Percentiles rank a stretch among this genome's conserved stretches.
Evolutionary conservation across 2,888 invertebrate genomes (phyloP).

Genomic region (Melieria omissa): DNA sequence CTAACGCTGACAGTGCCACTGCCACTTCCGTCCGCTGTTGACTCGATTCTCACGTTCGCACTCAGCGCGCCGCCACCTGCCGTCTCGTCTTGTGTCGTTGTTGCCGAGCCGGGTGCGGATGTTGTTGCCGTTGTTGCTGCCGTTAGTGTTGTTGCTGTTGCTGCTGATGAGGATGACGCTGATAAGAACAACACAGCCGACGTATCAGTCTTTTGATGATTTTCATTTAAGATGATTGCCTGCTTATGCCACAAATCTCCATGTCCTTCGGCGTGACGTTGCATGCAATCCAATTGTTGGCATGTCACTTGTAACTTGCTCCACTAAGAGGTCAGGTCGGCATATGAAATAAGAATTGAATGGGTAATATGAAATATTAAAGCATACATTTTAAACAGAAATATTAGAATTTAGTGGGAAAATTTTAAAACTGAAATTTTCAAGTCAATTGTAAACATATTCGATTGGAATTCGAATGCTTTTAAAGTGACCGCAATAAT

Average conservation of each 20-base stretch:
- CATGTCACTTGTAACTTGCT: constrained; percentile 65
- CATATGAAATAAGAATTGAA: no score
- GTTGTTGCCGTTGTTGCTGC: constrained; percentile 37
- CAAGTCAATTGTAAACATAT: no score
- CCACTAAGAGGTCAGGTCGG: constrained; percentile 55
- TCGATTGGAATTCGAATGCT: no score
- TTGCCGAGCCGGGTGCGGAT: constrained; percentile 8
- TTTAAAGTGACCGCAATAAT: no score
- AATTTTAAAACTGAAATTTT: no score
- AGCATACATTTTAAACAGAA: no score
- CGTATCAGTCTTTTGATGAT: constrained; percentile 52
- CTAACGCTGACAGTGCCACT: constrained; percentile 11
- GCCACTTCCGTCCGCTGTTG: constrained; percentile 21
- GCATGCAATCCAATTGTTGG: constrained; percentile 67
- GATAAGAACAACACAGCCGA: constrained; percentile 35
- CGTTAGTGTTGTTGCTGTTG: constrained; percentile 25
- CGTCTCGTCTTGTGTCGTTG: constrained; percentile 5
- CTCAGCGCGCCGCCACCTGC: constrained; percentile 2
- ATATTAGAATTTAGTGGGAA: no score
- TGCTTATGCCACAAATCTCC: constrained; percentile 67
- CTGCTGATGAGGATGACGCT: constrained; percentile 39
- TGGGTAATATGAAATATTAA: no score
- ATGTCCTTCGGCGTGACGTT: constrained; percentile 65
- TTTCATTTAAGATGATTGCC: constrained; percentile 64
- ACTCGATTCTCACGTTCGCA: neutral